A percentile compares a stretch with the other conserved stretches of the same genome.
phyloP scores from a whole-genome alignment of 1,140 invertebrate species.

The Tyrophagus putrescentiae region DNA sequence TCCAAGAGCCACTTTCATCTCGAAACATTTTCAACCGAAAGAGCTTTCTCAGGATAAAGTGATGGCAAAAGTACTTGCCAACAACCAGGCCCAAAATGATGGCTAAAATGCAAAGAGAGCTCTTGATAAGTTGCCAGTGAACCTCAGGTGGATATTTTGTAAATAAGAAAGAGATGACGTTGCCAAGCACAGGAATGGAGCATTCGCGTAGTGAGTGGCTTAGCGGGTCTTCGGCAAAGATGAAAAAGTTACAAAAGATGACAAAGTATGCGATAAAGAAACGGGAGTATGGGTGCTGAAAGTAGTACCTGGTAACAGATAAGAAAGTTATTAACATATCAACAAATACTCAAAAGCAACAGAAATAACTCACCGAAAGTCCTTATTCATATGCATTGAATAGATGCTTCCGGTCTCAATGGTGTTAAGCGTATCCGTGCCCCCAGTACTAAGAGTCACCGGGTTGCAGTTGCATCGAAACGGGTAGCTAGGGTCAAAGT shows the following conservation, averaged over 20 bases:
- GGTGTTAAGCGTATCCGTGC: not conserved
- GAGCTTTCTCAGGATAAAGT: constrained; percentile 30
- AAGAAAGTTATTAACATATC: constrained; percentile 3
- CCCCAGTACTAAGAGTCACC: not conserved
- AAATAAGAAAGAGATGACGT: constrained; percentile 41
- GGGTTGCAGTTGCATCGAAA: not conserved
- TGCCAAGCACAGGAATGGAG: constrained; percentile 41
- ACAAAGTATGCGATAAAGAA: constrained; percentile 41
- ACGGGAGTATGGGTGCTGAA: constrained; percentile 42
- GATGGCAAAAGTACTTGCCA: constrained; percentile 40
- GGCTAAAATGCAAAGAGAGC: constrained; percentile 38
- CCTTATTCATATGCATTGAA: constrained; percentile 37
- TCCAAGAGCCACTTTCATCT: constrained; percentile 43
- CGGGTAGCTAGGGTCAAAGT: not conserved
- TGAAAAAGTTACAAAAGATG: constrained; percentile 43
- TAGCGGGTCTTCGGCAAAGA: constrained; percentile 45
- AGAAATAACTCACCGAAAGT: constrained; percentile 30
- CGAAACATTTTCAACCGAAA: constrained; percentile 42
- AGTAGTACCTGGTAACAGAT: constrained; percentile 35
- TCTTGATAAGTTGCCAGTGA: constrained; percentile 39
- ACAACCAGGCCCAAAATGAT: constrained; percentile 38
- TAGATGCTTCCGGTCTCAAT: constrained; percentile 29
- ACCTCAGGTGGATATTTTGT: constrained; percentile 40
- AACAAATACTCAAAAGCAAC: not conserved
- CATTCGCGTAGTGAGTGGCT: constrained; percentile 41